Base-by-base conservation (phyloP, 2,113 vertebrate genomes). In the Brachionichthys hirsutus region DNA sequence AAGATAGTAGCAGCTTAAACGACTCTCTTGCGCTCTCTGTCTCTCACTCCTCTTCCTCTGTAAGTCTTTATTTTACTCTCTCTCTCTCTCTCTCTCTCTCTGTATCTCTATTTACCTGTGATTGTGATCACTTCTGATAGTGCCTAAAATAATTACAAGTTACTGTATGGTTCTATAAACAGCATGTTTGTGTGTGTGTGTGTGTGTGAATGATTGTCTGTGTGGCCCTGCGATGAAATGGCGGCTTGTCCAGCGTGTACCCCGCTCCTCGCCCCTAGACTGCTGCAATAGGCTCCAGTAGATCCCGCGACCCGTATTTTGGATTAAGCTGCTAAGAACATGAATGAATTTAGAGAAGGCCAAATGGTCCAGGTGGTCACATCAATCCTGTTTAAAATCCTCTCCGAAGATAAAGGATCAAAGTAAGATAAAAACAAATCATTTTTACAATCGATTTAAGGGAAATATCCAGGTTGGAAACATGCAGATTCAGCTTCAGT, bases 1-100 rank as follows among this genome's bases (percentile, higher is more conserved):
- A 88, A 91, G 89, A 92, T 91, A 92, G 86, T 79, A 48, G 74
- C 64, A 84, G 82, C 81, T 86, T 85, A 82, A 84, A 60, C 70
- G 63, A 36, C 61, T 55, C 58, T 61, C 74, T 76, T 66, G 10
- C 80, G 64, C 57, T 69, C 54, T 53, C 67, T 78, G 68, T 51
- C 76, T 78, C 77, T 41, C 35, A 70, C 34, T 71, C 57, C 73
- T 61, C 64, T 70, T 50, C 72, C 67, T 70, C 54, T 67, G 74
- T 80, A 77, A 84, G 74, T 80, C 74, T 72, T 80, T 78, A 65
- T 77, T 78, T 71, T 54, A 17, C 61, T 63, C 53, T 12, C 60
- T 58, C 41, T 52, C 43, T 48, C 42, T 45, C 16, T 54, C 45
- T 19, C 35, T 1, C 44, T 51, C 48, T 45, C 58, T 38, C 56